These are phyloP conservation scores for Scleropages formosus DNA, from an alignment of 2,797 vertebrate species.

Conservation along the genomic window DNA sequence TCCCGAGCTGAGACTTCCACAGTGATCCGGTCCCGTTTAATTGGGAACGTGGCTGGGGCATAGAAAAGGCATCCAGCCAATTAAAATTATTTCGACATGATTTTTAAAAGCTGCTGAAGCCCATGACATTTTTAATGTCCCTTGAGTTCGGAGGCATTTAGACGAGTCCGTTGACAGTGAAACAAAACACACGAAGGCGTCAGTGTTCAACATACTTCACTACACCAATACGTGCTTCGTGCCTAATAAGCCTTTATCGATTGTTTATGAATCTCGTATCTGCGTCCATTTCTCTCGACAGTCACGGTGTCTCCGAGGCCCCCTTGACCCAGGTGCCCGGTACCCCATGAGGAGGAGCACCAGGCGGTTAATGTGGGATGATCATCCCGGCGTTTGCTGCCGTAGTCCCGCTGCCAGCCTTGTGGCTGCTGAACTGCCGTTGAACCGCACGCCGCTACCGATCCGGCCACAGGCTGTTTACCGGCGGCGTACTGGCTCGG, in stretches of 20 bases:
- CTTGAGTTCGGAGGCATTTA: neutral
- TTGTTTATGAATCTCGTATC: no score
- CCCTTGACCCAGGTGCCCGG: no score
- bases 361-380: slow-evolving; percentile 15
- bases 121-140: neutral
- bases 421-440: neutral
- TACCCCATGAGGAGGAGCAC: slow-evolving; percentile 19
- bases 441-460: slow-evolving; percentile 7
- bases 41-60: neutral
- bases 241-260: no score
- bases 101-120: no score
- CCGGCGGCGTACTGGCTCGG: neutral
- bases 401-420: slow-evolving; percentile 4
- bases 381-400: neutral
- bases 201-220: no score
- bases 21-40: neutral
- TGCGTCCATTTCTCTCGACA: no score
- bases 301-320: no score
- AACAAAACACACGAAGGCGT: neutral
- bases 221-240: no score
- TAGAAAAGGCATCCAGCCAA: neutral
- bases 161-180: neutral
- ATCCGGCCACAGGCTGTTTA: slow-evolving; percentile 7
- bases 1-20: neutral
- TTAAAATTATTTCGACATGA: neutral